A percentile compares a stretch with the other conserved stretches of the same genome.
Evolutionary conservation across 1,140 invertebrate species (phyloP).

Genomic region (Drosophila kepulauana): DNA sequence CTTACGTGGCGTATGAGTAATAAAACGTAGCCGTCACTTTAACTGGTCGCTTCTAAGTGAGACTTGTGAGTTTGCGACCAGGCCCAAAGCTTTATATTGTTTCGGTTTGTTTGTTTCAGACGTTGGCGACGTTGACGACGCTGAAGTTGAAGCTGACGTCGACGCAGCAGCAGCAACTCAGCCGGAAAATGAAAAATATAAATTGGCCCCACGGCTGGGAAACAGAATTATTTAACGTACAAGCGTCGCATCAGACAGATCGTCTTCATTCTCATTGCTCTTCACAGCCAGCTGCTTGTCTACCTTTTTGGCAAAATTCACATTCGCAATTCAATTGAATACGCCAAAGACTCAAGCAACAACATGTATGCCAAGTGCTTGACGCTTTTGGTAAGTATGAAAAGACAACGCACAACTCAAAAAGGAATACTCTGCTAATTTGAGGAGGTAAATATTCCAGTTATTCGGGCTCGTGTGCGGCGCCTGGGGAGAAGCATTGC

Average conservation of each 20-base stretch:
- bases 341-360: not conserved
- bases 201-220: slow-evolving; percentile 78
- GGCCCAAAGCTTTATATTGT: slow-evolving; percentile 55
- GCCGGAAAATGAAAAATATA: slow-evolving; percentile 85
- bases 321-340: slow-evolving; percentile 29
- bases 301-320: slow-evolving; percentile 10
- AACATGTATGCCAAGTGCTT: slow-evolving; percentile 52
- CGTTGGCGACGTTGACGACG: slow-evolving; percentile 19
- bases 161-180: slow-evolving; percentile 74
- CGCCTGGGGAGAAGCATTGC: slow-evolving; percentile 36
- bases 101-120: slow-evolving; percentile 70
- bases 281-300: not conserved
- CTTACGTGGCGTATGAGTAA: slow-evolving; percentile 76
- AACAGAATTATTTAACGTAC: slow-evolving; percentile 82
- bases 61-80: slow-evolving; percentile 65
- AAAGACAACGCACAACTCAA: slow-evolving; percentile 5
- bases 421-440: slow-evolving; percentile 4
- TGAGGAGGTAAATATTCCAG: slow-evolving; percentile 23
- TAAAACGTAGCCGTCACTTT: slow-evolving; percentile 53
- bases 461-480: slow-evolving; percentile 36
- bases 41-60: slow-evolving; percentile 58
- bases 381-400: slow-evolving; percentile 54
- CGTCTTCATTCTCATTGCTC: slow-evolving; percentile 37
- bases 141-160: slow-evolving; percentile 14
- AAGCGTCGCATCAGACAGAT: slow-evolving; percentile 65